phyloP scores from a whole-genome alignment of 2,797 vertebrate species.

The Anguilla obscura region DNA sequence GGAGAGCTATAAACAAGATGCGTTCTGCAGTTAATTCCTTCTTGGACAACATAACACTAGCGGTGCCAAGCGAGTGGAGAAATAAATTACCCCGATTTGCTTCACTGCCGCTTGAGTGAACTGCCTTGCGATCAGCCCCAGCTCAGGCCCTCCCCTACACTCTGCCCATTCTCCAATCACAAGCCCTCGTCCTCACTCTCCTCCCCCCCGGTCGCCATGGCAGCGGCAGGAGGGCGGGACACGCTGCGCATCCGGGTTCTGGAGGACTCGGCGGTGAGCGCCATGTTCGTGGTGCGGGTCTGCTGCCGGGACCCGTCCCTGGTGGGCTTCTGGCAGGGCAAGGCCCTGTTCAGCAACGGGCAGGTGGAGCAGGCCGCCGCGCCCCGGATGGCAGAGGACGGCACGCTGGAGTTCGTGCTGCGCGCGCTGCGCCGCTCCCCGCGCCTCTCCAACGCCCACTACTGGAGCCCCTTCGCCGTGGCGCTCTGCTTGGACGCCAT shows the following conservation, averaged over 20 bases:
- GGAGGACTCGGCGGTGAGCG: slow-evolving; percentile 60
- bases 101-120: neutral
- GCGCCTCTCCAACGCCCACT: slow-evolving; percentile 60
- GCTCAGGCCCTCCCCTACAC: neutral
- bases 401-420: slow-evolving; percentile 60
- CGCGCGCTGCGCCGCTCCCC: slow-evolving; percentile 51
- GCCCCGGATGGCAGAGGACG: neutral
- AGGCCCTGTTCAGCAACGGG: slow-evolving; percentile 57
- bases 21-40: neutral
- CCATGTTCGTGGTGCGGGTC: slow-evolving; percentile 58
- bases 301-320: slow-evolving; percentile 57
- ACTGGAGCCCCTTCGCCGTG: slow-evolving; percentile 69
- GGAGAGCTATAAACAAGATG: neutral
- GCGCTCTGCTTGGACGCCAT: slow-evolving; percentile 62
- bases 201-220: slow-evolving; percentile 35
- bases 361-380: slow-evolving; percentile 63
- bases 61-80: neutral
- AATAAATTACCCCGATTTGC: neutral
- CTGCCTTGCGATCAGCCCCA: neutral
- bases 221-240: slow-evolving; percentile 27
- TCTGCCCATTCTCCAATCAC: neutral
- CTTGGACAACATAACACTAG: neutral
- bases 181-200: slow-evolving; percentile 39
- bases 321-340: slow-evolving; percentile 62
- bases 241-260: slow-evolving; percentile 62